Evolutionary conservation across 2,888 invertebrate species (phyloP).

Genomic region (Pandemis heparana): DNA sequence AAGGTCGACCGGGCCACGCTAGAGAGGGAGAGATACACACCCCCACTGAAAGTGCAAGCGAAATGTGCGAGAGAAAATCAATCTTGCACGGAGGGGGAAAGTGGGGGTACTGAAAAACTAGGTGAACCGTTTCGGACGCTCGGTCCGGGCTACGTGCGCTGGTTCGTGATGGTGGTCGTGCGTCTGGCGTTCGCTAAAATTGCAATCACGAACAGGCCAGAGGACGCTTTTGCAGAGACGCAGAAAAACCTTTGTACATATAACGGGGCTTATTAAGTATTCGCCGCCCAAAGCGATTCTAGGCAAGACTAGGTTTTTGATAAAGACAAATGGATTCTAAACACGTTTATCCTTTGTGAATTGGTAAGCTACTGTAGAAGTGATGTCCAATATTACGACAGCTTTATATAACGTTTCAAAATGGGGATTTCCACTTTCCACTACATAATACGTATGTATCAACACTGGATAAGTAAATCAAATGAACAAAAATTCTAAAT

Average conservation of each 20-base stretch:
- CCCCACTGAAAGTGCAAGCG: constrained; percentile 80
- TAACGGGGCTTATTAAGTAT: constrained; percentile 31
- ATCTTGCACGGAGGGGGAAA: constrained; percentile 79
- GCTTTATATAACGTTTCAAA: background rate
- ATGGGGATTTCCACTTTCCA: background rate
- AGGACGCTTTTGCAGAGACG: constrained; percentile 12
- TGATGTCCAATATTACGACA: background rate
- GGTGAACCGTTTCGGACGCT: constrained; percentile 75
- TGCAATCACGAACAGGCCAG: constrained; percentile 38
- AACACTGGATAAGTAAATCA: background rate
- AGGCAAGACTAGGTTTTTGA: constrained; percentile 22
- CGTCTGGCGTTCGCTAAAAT: constrained; percentile 37
- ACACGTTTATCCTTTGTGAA: constrained; percentile 31
- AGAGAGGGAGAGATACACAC: constrained; percentile 69
- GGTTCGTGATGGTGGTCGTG: constrained; percentile 51
- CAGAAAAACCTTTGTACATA: constrained; percentile 17
- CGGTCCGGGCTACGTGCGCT: constrained; percentile 59
- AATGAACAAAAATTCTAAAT: background rate
- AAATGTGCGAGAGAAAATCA: constrained; percentile 83
- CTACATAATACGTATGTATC: background rate
- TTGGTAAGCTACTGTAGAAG: background rate
- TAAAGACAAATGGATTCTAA: constrained; percentile 27
- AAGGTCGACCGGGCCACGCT: constrained; percentile 77
- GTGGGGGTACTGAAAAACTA: constrained; percentile 73
- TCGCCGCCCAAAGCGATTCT: constrained; percentile 9